phyloP scores from a whole-genome alignment of 30 jellyfish, hydroid and myxozoan species.

The Cassiopea xamachana region DNA sequence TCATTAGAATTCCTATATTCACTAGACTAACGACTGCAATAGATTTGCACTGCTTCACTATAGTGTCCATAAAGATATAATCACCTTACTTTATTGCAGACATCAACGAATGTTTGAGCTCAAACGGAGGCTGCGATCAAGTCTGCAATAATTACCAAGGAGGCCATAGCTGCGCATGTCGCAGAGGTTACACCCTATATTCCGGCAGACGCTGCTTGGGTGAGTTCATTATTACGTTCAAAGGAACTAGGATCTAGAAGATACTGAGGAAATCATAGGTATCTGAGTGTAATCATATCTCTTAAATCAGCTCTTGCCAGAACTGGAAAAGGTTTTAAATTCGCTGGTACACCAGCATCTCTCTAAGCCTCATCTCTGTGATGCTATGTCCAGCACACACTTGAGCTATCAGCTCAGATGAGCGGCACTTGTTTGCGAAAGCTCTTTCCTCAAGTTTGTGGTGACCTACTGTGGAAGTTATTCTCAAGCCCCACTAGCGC shows the following conservation, averaged over 20 bases:
- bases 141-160: constrained; percentile 61
- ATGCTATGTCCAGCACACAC: background rate
- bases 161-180: constrained; percentile 61
- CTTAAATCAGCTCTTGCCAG: background rate
- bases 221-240: background rate
- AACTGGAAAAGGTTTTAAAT: background rate
- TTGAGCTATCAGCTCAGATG: background rate
- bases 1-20: no score
- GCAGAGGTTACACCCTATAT: constrained; percentile 54
- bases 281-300: background rate
- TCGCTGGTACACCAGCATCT: background rate
- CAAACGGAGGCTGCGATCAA: constrained; percentile 76
- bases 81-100: constrained; percentile 10
- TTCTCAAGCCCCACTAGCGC: no score
- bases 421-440: no score
- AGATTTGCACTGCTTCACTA: no score
- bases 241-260: no score
- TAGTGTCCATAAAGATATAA: no score
- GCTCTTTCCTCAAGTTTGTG: no score
- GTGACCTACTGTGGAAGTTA: no score
- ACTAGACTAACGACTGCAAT: no score
- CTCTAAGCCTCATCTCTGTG: background rate
- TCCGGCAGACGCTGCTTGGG: background rate
- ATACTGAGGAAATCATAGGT: no score
- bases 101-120: constrained; percentile 52